Conservation (phyloP, 2,797 vertebrate species). For the Eospalax fontanierii region DNA sequence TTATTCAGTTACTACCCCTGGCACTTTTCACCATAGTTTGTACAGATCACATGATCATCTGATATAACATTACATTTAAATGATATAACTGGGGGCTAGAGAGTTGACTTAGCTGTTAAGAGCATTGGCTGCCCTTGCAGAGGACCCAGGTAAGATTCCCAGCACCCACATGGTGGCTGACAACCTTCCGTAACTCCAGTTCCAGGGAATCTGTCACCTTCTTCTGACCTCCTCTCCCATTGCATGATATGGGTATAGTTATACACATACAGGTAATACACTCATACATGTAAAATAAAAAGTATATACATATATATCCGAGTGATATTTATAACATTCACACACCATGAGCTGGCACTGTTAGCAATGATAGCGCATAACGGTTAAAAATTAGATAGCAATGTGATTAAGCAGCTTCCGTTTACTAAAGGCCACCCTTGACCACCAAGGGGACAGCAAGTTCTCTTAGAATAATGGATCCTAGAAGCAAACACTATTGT, state of each 20-base stretch:
- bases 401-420: slow-evolving; percentile 93
- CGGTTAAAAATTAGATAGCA: slow-evolving; percentile 88
- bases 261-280: too few species aligned
- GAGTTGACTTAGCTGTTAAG: too few species aligned
- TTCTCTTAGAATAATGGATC: slow-evolving; percentile 89
- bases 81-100: slow-evolving; percentile 93
- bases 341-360: slow-evolving; percentile 89
- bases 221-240: too few species aligned
- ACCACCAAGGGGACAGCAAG: slow-evolving; percentile 89
- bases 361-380: slow-evolving; percentile 87
- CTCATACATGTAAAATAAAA: too few species aligned
- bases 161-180: too few species aligned
- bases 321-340: slow-evolving; percentile 91
- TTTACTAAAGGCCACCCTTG: slow-evolving; percentile 91
- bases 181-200: too few species aligned
- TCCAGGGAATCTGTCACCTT: too few species aligned
- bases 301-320: too few species aligned
- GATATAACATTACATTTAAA: slow-evolving; percentile 93
- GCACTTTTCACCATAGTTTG: slow-evolving; percentile 97
- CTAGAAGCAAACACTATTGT: slow-evolving; percentile 93
- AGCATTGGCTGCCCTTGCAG: too few species aligned
- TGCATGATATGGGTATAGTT: too few species aligned
- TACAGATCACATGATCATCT: slow-evolving; percentile 97
- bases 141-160: too few species aligned
- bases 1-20: slow-evolving; percentile 98